Conservation (phyloP, 2,888 invertebrate genomes). For the Diarsia mendica region DNA sequence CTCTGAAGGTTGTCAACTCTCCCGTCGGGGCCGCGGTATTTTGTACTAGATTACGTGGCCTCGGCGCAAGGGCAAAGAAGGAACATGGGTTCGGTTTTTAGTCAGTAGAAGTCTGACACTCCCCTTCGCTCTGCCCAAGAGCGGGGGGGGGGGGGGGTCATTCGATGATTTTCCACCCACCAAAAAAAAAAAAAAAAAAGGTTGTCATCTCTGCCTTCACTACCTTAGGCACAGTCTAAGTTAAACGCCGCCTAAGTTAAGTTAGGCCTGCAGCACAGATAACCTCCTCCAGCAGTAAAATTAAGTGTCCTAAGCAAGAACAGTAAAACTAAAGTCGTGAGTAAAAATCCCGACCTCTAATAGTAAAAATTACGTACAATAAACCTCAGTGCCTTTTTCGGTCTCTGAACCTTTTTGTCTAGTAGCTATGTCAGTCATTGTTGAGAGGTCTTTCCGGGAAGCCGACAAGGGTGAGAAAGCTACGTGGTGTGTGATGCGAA, state of each 20-base stretch:
- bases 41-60: too few relatives aligned
- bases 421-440: slow-evolving; percentile 23
- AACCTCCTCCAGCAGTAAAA: background rate
- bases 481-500: slow-evolving; percentile 10
- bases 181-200: too few relatives aligned
- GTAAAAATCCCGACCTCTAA: slow-evolving; percentile 1
- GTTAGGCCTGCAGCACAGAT: background rate
- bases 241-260: too few relatives aligned
- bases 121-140: too few relatives aligned
- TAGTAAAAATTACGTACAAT: background rate
- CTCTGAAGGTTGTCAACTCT: background rate
- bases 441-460: slow-evolving; percentile 44
- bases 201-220: too few relatives aligned
- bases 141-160: too few relatives aligned
- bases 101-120: too few relatives aligned
- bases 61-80: too few relatives aligned
- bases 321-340: slow-evolving; percentile 20
- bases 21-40: too few relatives aligned
- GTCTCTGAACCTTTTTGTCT: slow-evolving; percentile 20
- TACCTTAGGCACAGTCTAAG: background rate
- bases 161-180: too few relatives aligned
- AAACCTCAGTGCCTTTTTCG: background rate
- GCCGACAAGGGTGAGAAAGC: background rate
- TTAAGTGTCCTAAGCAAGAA: background rate
- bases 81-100: too few relatives aligned